phyloP scores from a whole-genome alignment of 2,797 vertebrate genomes.

The Pangasius krempfi region DNA sequence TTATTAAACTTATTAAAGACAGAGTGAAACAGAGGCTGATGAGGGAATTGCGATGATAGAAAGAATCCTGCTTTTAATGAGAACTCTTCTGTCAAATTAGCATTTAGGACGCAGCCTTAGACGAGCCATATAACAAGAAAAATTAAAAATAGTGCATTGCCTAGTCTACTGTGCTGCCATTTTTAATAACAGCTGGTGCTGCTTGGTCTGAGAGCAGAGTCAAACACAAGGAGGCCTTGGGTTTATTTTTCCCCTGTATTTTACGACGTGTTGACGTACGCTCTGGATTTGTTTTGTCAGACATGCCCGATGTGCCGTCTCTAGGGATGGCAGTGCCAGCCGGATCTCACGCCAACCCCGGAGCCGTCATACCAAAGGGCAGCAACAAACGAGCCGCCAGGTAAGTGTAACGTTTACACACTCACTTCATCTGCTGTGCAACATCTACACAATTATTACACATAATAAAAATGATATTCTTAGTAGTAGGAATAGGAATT shows the following conservation, averaged over 20 bases:
- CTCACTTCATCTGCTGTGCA: background rate
- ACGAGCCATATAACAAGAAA: background rate
- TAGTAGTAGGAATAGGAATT: background rate
- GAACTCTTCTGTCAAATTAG: background rate
- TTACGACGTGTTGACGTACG: background rate
- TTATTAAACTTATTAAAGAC: no score
- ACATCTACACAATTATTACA: background rate
- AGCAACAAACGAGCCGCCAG: conserved; percentile 82
- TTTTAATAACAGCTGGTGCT: background rate
- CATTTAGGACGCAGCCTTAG: background rate
- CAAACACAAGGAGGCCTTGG: background rate
- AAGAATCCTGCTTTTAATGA: background rate
- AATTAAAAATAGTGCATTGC: background rate
- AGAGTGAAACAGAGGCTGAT: background rate
- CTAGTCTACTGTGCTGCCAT: background rate
- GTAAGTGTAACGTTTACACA: conserved; percentile 72
- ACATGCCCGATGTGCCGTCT: conserved; percentile 85
- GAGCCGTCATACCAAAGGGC: conserved; percentile 79
- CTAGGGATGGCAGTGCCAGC: conserved; percentile 79
- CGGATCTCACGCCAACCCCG: conserved; percentile 75
- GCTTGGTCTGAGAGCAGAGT: background rate
- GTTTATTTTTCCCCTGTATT: conserved; percentile 24
- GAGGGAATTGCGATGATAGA: background rate
- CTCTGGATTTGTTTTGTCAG: conserved; percentile 66
- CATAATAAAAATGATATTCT: background rate